Base-by-base conservation (phyloP, 2,113 vertebrate genomes). In the Polyodon spathula region DNA sequence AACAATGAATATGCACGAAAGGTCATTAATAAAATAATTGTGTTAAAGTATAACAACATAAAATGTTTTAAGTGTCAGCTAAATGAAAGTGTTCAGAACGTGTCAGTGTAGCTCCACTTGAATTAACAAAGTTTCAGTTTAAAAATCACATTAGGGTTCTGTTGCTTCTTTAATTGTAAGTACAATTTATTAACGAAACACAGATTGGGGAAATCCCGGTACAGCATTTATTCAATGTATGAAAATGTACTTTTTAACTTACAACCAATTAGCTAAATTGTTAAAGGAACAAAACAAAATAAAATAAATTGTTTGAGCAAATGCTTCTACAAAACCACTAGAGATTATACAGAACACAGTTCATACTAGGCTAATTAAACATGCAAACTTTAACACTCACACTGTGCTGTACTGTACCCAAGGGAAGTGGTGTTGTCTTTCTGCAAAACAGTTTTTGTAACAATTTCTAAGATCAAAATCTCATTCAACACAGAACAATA, bases 21-120 rank as follows among this genome's bases (percentile, higher is more conserved):
- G n/a, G 38, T 61, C 50, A 61, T 60, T 66, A 66, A 66, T 56
- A 56, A 56, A 66, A 61, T 66, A 50, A 66, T 59, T 66, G 44
- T 66, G 61, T 66, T 66, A 56, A 54, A 41, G 27, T 54, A 17
- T 55, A 55, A 55, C 53, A 14, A 11, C 48, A 50, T 50, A 55
- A 55, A 55, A 55, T 55, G 53, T 55, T 55, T 55, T 55, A 6
- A 55, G n/a, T 37, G 17, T 55, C 17, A 38, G 17, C n/a, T 37
- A 55, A 27, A 55, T 55, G 15, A 4, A 55, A 17, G 53, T 10
- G 37, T 55, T 55, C 37, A 55, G 6, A 55, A 16, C 27, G 15
- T 38, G 37, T 17, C 53, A 4, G 37, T 55, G 53, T 55, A 4
- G 53, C 15, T 55, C 53, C 16, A 55, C 53, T 55, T 55, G n/a